phyloP scores from a whole-genome alignment of 2,797 vertebrate genomes.

The Cuniculus paca region DNA sequence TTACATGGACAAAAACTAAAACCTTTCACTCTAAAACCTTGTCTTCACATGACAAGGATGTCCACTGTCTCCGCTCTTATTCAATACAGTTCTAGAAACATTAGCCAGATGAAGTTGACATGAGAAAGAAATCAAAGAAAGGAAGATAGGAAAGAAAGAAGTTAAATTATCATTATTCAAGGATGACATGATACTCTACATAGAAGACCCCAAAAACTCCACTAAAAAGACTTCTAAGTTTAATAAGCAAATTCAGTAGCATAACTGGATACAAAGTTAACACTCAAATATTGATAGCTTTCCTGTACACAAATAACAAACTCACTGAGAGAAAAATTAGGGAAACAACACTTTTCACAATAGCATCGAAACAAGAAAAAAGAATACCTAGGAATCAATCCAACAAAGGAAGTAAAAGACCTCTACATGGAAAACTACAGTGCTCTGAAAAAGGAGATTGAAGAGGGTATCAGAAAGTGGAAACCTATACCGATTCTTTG shows the following conservation, averaged over 20 bases:
- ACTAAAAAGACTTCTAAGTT: background rate
- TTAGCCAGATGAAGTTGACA: background rate
- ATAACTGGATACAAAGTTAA: background rate
- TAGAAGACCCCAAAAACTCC: background rate
- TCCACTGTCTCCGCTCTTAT: background rate
- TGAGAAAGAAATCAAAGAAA: background rate
- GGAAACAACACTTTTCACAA: background rate
- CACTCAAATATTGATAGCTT: background rate
- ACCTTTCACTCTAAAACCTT: background rate
- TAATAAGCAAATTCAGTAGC: background rate
- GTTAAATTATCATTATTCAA: background rate
- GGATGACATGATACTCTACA: background rate
- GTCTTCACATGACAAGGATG: background rate
- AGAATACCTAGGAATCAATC: background rate
- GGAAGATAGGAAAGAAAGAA: background rate
- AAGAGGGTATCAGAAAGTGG: background rate
- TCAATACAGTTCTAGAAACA: background rate
- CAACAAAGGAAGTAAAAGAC: background rate
- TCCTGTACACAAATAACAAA: background rate
- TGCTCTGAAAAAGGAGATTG: background rate
- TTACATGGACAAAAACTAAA: background rate
- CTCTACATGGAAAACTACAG: background rate
- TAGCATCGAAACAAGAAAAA: background rate
- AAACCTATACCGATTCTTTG: no score
- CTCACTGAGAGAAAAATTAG: background rate